Base-by-base conservation (phyloP, 1,140 invertebrate species). In the Oreohelix idahoensis region DNA sequence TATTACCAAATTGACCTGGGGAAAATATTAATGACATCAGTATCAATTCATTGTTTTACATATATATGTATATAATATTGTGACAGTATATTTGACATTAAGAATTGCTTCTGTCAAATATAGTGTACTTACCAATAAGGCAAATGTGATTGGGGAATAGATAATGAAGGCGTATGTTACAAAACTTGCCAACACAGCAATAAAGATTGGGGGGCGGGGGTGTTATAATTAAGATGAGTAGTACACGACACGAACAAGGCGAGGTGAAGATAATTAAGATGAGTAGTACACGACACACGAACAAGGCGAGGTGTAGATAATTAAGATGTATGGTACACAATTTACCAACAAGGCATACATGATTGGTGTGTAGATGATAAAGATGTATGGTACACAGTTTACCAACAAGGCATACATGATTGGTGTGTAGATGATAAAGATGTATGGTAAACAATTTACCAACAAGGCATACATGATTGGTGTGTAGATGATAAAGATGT, bases 291-390 rank as follows among this genome's bases (percentile, higher is more conserved):
- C n/a, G n/a, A n/a, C 51, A 8, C 15, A 45, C 42, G 5, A 45
- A 45, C 42, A 45, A 45, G 42, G 42, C 42, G 42, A 45, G 42
- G 15, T 45, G 42, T 45, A 45, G 42, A 45, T 45, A 15, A n/a
- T n/a, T n/a, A 45, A 45, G 42, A 45, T 45, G 15, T 45, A 45
- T 45, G 5, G 15, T 45, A 15, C 42, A 45, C 53, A 58, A 58
- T 23, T 66, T 32, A 66, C 63, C 63, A 66, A 66, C 63, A 66
- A 66, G 29, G 63, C 63, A 29, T 32, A n/a, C 63, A 66, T 66
- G 2, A 66, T 66, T 8, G 63, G 29, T 1, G 32, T 35, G 29
- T 66, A 66, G 11, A 66, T 66, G 11, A 66, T 66, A 17, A 66
- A 35, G 29, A 66, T 66, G 29, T 66, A 66, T 13, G n/a, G 8